Evolutionary conservation across 1,140 invertebrate species (phyloP).

Genomic region (Drosophila prosaltans): DNA sequence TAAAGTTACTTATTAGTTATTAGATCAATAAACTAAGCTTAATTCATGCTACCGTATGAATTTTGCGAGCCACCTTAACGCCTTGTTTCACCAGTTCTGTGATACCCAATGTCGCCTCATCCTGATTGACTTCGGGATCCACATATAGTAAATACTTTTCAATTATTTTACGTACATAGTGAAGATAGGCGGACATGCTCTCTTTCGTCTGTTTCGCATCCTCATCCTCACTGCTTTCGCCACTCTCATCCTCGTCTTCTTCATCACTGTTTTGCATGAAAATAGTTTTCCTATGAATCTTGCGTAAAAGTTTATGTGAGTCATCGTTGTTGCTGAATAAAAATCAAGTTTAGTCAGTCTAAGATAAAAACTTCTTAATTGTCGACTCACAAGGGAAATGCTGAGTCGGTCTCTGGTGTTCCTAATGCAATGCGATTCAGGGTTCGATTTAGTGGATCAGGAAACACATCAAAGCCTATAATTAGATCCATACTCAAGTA

Average conservation of each 20-base stretch:
- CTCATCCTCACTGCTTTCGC: conserved; percentile 69
- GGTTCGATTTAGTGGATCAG: conserved; percentile 87
- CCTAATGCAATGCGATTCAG: conserved; percentile 87
- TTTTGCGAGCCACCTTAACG: conserved; percentile 83
- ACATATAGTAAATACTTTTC: conserved; percentile 83
- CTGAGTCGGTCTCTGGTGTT: conserved; percentile 85
- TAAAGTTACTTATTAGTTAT: not conserved
- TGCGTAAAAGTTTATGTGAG: conserved; percentile 69
- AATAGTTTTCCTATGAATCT: conserved; percentile 69
- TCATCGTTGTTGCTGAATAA: conserved; percentile 77
- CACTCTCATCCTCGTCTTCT: conserved; percentile 64
- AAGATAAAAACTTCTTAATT: not conserved
- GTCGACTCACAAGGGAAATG: conserved; percentile 86
- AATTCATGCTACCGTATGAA: conserved; percentile 84
- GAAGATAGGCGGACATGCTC: conserved; percentile 70
- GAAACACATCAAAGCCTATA: conserved; percentile 87
- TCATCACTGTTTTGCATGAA: conserved; percentile 59
- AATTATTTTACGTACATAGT: conserved; percentile 84
- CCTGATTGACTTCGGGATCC: conserved; percentile 69
- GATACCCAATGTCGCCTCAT: conserved; percentile 83
- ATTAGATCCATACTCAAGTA: conserved; percentile 87
- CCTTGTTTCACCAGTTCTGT: conserved; percentile 83
- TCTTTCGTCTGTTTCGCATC: conserved; percentile 53
- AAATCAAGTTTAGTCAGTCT: not conserved
- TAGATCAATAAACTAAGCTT: not conserved